Percentiles rank a stretch among this genome's conserved stretches.
Evolutionary conservation across 2,888 invertebrate genomes (phyloP).

Genomic region (Troilus luridus): DNA sequence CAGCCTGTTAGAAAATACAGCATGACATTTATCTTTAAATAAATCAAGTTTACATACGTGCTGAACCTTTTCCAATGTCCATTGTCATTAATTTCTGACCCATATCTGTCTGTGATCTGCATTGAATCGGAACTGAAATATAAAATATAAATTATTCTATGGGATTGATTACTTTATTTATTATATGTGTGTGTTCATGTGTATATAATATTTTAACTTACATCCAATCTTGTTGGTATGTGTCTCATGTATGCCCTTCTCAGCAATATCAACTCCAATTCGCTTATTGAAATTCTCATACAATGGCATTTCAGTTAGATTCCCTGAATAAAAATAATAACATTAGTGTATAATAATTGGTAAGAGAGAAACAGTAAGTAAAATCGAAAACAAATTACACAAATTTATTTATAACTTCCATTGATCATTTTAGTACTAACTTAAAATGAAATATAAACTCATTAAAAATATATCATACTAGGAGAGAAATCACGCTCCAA

Average conservation of each 20-base stretch:
- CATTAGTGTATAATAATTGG: not conserved
- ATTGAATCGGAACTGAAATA: constrained; percentile 10
- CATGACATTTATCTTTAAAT: not conserved
- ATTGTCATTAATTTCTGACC: not conserved
- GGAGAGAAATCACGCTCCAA: not conserved
- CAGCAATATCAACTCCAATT: not conserved
- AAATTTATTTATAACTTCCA: no score
- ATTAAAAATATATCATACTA: not conserved
- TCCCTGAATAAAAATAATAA: not conserved
- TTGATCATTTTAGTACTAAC: not conserved
- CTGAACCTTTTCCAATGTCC: not conserved
- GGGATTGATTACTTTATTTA: not conserved
- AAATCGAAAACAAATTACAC: not conserved
- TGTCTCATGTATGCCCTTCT: not conserved
- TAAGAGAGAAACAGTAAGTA: not conserved
- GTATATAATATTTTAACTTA: not conserved
- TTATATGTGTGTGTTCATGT: not conserved
- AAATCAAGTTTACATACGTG: not conserved
- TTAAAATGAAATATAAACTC: not conserved
- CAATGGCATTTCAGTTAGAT: constrained; percentile 21
- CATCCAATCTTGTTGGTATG: not conserved
- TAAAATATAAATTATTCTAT: not conserved
- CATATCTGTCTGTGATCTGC: not conserved
- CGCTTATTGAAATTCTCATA: not conserved
- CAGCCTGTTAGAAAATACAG: no score